phyloP scores from a whole-genome alignment of 2,797 vertebrate species.

The Natrix natrix region DNA sequence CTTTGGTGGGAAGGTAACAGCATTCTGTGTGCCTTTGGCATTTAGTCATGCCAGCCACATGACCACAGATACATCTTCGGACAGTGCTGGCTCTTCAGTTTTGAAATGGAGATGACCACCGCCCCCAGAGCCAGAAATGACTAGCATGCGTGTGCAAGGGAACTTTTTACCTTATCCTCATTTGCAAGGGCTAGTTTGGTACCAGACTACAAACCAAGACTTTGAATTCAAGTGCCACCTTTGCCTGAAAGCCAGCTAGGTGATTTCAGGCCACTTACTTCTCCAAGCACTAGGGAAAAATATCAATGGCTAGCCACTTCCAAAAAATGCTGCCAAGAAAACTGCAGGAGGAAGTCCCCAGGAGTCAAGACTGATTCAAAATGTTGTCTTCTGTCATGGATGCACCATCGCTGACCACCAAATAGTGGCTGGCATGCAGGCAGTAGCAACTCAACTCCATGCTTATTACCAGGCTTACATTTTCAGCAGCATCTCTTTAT shows the following conservation, averaged over 20 bases:
- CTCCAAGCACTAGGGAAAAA: background rate
- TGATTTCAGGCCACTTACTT: background rate
- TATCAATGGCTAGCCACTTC: background rate
- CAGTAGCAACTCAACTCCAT: background rate
- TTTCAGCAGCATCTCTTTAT: background rate
- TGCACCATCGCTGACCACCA: background rate
- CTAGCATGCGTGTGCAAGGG: too few species aligned
- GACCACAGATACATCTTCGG: too few species aligned
- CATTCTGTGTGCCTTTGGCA: rapidly evolving
- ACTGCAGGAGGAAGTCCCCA: background rate
- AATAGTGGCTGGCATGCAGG: background rate
- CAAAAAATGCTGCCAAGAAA: background rate
- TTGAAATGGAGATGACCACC: too few species aligned
- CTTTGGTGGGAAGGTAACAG: too few species aligned
- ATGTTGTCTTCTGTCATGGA: background rate
- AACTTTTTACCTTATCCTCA: too few species aligned
- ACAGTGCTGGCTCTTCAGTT: too few species aligned
- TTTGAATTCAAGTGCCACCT: background rate
- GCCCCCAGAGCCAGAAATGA: too few species aligned
- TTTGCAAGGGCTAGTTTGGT: background rate
- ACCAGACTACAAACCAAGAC: background rate
- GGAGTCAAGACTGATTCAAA: background rate
- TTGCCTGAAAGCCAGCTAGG: background rate
- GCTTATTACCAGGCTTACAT: background rate
- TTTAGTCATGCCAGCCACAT: too few species aligned